phyloP scores from a whole-genome alignment of 2,797 vertebrate species.

The Acropternis orthonyx region DNA sequence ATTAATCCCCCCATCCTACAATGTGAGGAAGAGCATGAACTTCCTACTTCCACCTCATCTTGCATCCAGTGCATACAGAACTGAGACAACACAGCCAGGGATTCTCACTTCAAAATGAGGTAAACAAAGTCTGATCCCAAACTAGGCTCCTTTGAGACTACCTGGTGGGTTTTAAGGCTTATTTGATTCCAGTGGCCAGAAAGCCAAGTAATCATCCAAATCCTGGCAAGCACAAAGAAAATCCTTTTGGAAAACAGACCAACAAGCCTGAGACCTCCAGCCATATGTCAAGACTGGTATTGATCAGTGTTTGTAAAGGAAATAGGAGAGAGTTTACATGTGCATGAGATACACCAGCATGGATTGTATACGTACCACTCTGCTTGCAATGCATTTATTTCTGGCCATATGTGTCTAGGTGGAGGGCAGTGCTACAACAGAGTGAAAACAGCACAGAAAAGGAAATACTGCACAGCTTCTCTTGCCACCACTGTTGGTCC shows the following conservation, averaged over 20 bases:
- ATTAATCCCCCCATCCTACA: not conserved
- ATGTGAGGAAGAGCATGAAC: not conserved
- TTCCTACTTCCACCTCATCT: not conserved
- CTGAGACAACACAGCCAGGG: not conserved
- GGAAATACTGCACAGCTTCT: not conserved
- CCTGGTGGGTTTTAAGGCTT: not conserved
- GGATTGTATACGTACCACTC: not conserved
- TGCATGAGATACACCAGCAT: not conserved
- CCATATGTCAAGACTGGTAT: not conserved
- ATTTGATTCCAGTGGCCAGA: not conserved
- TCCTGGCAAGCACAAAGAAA: not conserved
- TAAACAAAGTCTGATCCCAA: not conserved
- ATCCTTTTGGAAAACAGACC: not conserved
- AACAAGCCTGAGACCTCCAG: not conserved
- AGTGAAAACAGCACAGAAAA: not conserved
- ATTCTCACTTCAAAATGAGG: accelerated
- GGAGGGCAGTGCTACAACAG: not conserved
- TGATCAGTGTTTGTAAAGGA: not conserved
- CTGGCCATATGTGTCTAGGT: not conserved
- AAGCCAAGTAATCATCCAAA: not conserved
- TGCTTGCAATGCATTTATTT: not conserved
- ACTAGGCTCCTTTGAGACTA: not conserved
- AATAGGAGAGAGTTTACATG: not conserved
- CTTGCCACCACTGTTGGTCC: not conserved
- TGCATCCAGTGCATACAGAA: accelerated